Conservation (phyloP, 2,888 invertebrate genomes). For the Selenia dentaria region DNA sequence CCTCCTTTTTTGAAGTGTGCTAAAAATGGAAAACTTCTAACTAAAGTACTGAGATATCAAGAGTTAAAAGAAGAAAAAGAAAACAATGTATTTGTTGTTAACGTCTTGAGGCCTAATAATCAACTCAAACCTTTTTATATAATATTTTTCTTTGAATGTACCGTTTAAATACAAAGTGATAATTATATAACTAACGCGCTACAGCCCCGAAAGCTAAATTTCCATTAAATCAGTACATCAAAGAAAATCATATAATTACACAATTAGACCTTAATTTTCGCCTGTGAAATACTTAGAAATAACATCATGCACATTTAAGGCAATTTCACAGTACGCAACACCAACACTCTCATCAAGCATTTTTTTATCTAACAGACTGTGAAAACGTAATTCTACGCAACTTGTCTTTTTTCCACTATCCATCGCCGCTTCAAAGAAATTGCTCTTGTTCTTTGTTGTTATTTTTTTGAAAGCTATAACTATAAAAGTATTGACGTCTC, state of each 20-base stretch:
- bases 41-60: too few relatives aligned
- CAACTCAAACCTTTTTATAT: too few relatives aligned
- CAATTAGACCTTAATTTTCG: not conserved
- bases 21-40: too few relatives aligned
- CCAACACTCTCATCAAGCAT: conserved; percentile 14
- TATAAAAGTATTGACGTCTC: conserved; percentile 67
- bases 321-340: conserved; percentile 22
- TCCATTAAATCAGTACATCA: too few relatives aligned
- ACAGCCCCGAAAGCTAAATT: too few relatives aligned
- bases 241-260: not conserved
- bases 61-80: too few relatives aligned
- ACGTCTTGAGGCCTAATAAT: too few relatives aligned
- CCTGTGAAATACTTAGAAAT: not conserved
- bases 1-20: too few relatives aligned
- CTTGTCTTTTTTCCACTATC: conserved; percentile 46
- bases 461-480: conserved; percentile 78
- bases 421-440: conserved; percentile 54
- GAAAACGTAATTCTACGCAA: conserved; percentile 41
- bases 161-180: too few relatives aligned
- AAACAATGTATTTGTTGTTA: too few relatives aligned
- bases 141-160: too few relatives aligned
- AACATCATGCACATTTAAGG: not conserved
- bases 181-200: too few relatives aligned
- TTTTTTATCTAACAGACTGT: conserved; percentile 30
- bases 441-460: conserved; percentile 55